Base-by-base conservation (phyloP, 2,888 invertebrate species). In the Aplocera efformata region DNA sequence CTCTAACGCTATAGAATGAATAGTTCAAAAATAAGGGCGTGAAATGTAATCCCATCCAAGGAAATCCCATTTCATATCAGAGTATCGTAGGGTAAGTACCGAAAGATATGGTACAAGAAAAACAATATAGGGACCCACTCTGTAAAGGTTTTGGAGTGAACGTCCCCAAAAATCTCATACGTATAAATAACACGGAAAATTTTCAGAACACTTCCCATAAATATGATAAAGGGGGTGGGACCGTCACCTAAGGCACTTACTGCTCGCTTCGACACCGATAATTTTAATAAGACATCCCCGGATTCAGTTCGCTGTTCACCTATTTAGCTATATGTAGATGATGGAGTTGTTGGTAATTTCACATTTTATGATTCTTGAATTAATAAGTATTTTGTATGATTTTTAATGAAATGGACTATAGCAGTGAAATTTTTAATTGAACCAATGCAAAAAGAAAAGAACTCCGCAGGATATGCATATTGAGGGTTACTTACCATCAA, bases 151-250 rank as follows among this genome's bases (percentile, higher is more conserved):
- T 22, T 27, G 23, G 32, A 39, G 13, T 32, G 29, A 42, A 42
- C 47, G 47, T 47, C 50, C 52, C 57, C 53, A 49, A 64, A 66
- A 65, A 62, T 58, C 56, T 57, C 46, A 34, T 55, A 48, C 48
- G 53, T 60, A 60, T 53, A 58, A 61, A 58, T 56, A 57, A 46
- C 56, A 54, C 40, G 55, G 56, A 52, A 55, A 66, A 59, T 63
- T 67, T 63, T 60, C 60, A 59, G 58, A 57, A 64, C 56, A 67
- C 63, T 60, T 55, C 58, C 60, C 62, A 66, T 68, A 68, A 67
- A 67, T 62, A 63, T 65, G 60, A 70, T 69, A 70, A 66, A 58
- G 56, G 55, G 51, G 58, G 54, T 50, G 54, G 53, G 52, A 44
- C 41, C 53, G 50, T 55, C 56, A 54, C 53, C 56, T 57, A 50